Conservation (phyloP, 2,113 vertebrate genomes). For the Colinus virginianus region DNA sequence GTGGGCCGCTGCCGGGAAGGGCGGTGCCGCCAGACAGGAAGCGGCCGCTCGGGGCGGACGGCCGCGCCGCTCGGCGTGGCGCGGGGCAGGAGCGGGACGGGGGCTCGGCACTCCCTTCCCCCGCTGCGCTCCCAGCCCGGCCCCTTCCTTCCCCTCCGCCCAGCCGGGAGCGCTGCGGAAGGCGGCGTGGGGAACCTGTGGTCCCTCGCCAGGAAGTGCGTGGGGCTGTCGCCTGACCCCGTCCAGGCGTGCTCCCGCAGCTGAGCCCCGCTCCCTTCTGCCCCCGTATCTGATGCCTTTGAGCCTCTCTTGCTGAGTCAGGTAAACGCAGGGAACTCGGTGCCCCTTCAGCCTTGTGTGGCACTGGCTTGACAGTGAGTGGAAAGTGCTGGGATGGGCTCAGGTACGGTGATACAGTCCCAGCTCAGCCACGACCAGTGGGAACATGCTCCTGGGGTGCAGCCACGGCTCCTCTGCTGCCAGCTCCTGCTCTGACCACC, state of each 20-base stretch:
- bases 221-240: not conserved
- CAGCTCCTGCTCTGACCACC: not conserved
- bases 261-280: not conserved
- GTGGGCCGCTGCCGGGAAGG: not conserved
- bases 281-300: not conserved
- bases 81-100: not conserved
- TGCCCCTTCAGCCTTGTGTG: not conserved
- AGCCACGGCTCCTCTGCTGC: too few species aligned
- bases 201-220: not conserved
- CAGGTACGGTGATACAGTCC: too few species aligned
- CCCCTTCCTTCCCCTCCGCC: not conserved
- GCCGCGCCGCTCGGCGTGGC: not conserved
- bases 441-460: too few species aligned
- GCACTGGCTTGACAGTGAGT: not conserved
- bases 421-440: too few species aligned
- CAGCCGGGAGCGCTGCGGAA: not conserved
- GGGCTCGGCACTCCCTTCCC: not conserved
- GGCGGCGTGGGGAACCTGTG: not conserved
- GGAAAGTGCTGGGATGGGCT: not conserved
- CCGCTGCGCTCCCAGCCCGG: not conserved
- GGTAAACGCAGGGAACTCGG: not conserved
- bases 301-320: not conserved
- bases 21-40: conserved; percentile 28
- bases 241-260: not conserved
- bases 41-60: not conserved